Base-by-base conservation (phyloP, 2,113 vertebrate species). In the Sebastes fasciatus region DNA sequence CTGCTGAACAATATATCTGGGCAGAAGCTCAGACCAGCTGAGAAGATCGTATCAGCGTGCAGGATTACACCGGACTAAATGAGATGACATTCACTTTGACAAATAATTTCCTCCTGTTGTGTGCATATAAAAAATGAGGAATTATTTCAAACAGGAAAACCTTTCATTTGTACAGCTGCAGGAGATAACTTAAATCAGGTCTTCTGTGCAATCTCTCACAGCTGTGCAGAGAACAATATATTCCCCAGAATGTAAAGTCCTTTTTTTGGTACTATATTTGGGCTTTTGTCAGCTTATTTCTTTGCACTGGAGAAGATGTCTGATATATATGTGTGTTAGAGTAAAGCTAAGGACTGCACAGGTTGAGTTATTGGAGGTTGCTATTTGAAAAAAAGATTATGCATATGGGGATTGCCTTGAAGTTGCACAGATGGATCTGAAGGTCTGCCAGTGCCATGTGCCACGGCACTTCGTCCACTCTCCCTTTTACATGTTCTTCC, bases 1-100 rank as follows among this genome's bases (percentile, higher is more conserved):
- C 88, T 76, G 78, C 86, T 60, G 82, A 91, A 95, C 90, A 93
- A 91, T 94, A 91, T 92, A 93, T 94, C 85, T 92, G 64, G 54
- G 87, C 61, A 83, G 85, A 92, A 81, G 89, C 88, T 85, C 63
- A 61, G 90, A 86, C 90, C 88, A 91, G 92, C 83, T 81, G 70
- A 83, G 78, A 71, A 92, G 94, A 95, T 95, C 23, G 14, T 94
- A 94, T 95, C 93, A 64, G 79, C 64, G 12, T 58, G 65, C 79
- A 54, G 89, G 84, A 90, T 91, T 90, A 93, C 80, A 83, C 76
- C 45, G 83, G 86, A 78, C 94, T 92, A 95, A 95, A 95, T 95
- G 92, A 95, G 92, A 95, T 95, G 94, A 94, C 93, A 94, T 95
- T 95, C 91, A 95, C 93, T 93, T 86, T 93, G 93, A 95, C 93